Conservation (phyloP, 1,140 invertebrate genomes). For the Aricia agestis region DNA sequence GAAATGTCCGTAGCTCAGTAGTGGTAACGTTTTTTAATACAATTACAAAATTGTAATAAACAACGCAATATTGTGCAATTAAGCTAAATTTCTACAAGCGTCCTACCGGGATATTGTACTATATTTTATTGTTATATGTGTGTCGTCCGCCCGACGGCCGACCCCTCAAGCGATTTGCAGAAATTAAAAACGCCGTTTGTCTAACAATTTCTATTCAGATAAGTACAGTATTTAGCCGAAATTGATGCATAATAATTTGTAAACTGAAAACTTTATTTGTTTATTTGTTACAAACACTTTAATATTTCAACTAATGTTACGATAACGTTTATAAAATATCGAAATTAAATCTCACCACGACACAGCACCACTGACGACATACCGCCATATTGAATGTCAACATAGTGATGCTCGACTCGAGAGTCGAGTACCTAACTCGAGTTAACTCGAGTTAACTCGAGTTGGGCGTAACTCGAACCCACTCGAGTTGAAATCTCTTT, state of each 20-base stretch:
- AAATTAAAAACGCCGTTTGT: conserved; percentile 56
- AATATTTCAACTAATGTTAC: conserved; percentile 1
- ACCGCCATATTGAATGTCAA: conserved; percentile 90
- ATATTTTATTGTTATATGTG: conserved; percentile 66
- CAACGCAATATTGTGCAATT: neutral
- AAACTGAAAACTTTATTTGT: conserved; percentile 27
- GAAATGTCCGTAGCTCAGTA: conserved; percentile 12
- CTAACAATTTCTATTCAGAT: neutral
- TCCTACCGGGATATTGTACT: conserved; percentile 43
- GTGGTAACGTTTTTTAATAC: neutral
- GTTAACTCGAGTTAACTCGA: no score
- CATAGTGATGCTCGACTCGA: conserved; percentile 64
- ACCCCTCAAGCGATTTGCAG: conserved; percentile 50
- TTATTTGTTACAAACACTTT: conserved; percentile 9
- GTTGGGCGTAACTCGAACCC: no score
- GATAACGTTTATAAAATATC: conserved; percentile 48
- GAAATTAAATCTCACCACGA: conserved; percentile 82
- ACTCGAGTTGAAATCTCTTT: no score
- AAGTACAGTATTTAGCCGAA: neutral
- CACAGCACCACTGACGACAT: conserved; percentile 96
- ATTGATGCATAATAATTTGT: conserved; percentile 3
- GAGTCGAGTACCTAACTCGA: no score
- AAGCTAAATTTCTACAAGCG: conserved; percentile 31
- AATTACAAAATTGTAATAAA: neutral
- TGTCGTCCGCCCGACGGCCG: conserved; percentile 53